phyloP scores from a whole-genome alignment of 2,888 invertebrate genomes.

The Sepiola atlantica region DNA sequence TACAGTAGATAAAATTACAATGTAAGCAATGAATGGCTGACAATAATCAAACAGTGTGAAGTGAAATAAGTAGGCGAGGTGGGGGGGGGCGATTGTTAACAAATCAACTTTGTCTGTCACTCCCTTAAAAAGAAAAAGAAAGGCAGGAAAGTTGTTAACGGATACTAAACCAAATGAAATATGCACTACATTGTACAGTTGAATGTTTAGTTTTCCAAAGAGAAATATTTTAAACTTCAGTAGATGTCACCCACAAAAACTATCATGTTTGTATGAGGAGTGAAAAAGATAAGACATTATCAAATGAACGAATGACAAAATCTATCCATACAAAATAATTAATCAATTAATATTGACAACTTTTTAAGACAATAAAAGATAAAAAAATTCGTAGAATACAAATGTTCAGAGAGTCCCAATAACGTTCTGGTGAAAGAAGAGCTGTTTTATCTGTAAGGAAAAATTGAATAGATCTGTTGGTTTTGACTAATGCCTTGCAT shows the following conservation, averaged over 20 bases:
- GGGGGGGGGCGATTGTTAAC: background rate
- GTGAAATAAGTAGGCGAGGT: background rate
- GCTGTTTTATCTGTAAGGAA: too few species aligned
- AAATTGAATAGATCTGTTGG: too few species aligned
- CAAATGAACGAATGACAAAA: too few species aligned
- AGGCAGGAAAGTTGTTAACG: background rate
- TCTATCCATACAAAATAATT: too few species aligned
- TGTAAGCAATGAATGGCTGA: background rate
- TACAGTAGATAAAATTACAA: background rate
- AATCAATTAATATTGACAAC: too few species aligned
- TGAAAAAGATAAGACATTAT: too few species aligned
- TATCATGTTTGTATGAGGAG: too few species aligned
- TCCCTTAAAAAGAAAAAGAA: background rate
- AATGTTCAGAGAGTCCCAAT: too few species aligned
- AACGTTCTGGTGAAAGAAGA: too few species aligned
- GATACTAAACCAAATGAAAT: background rate
- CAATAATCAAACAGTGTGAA: background rate
- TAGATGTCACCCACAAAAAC: background rate
- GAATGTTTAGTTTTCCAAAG: background rate
- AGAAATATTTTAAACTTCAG: background rate
- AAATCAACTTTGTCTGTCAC: background rate
- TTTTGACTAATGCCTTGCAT: too few species aligned
- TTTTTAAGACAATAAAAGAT: too few species aligned
- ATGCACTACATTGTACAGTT: background rate
- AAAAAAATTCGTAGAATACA: too few species aligned